Base-by-base conservation (phyloP, 2,797 vertebrate genomes). In the Syngnathus rostellatus region DNA sequence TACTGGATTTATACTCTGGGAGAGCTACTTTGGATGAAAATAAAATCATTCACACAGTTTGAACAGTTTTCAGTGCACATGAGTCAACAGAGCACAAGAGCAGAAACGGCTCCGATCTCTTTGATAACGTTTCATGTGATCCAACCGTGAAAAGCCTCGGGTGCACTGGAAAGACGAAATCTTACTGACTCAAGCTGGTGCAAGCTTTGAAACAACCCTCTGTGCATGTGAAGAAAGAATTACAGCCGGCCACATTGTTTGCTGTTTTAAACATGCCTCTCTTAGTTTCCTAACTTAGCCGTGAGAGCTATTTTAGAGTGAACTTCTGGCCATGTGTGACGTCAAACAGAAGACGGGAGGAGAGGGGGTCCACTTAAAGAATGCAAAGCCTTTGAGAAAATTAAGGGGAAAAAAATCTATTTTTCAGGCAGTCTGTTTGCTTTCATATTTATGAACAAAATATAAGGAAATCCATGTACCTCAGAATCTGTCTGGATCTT, bases 261-360 rank as follows among this genome's bases (percentile, higher is more conserved):
- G 83, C 85, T 87, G 84, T 83, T 86, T 87, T 80, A 86, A 85
- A 88, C 86, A 88, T 89, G 87, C 88, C 83, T 83, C 72, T 79
- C 77, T 77, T 80, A 84, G 80, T 84, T 88, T 89, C 88, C 85
- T 84, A 86, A 89, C 85, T 85, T 88, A 87, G 83, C 84, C 84
- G 72, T 77, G 82, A 82, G 83, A 88, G 89, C 85, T 90, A 89
- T 89, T 90, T 89, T 85, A 78, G 84, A 80, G 73, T 78, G 75
- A 83, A 87, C 78, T 81, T 77, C 86, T 79, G 82, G 83, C 74
- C 65, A 62, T 72, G 73, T 58, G 53, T 91, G 89, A 89, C 87
- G 84, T 90, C 89, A 87, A 87, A 84, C 77, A 69, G 76, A 81
- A 79, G 79, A 83, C 79, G 79, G 69, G 76, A 81, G 79, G 79